Evolutionary conservation across 2,888 invertebrate genomes (phyloP).

Genomic region (Sympetrum striolatum): DNA sequence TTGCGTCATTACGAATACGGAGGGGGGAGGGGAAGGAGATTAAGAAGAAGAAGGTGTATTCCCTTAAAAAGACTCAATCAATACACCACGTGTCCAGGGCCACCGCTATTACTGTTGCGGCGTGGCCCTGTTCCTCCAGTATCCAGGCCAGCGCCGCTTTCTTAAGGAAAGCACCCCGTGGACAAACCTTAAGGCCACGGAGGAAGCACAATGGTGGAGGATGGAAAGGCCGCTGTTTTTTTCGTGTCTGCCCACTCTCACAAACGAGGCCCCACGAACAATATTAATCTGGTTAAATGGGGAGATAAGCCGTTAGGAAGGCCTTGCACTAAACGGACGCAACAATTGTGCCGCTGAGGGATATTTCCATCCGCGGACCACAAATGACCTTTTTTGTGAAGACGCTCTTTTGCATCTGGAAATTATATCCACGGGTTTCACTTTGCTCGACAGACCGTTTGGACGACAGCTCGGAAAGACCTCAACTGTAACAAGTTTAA

Average conservation of each 20-base stretch:
- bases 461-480: too few species aligned
- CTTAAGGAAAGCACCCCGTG: background rate
- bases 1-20: slow-evolving; percentile 5
- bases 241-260: background rate
- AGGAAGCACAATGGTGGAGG: slow-evolving; percentile 1
- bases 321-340: background rate
- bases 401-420: background rate
- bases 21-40: background rate
- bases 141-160: slow-evolving; percentile 10
- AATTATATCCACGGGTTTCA: background rate
- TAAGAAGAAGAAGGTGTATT: background rate
- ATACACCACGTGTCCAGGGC: background rate
- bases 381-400: background rate
- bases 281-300: slow-evolving; percentile 38
- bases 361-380: background rate
- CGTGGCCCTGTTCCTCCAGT: background rate
- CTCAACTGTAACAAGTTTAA: too few species aligned
- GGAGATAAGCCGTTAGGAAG: slow-evolving; percentile 22
- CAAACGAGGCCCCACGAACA: slow-evolving; percentile 31
- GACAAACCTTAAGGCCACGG: slow-evolving; percentile 2
- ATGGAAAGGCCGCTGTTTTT: background rate
- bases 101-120: background rate
- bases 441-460: too few species aligned
- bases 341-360: background rate
- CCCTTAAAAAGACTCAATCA: slow-evolving; percentile 25